These are phyloP conservation scores for Nesometra sesokonis DNA, from an alignment of 35 echinoderm and acorn worm genomes.

Conservation along the genomic window DNA sequence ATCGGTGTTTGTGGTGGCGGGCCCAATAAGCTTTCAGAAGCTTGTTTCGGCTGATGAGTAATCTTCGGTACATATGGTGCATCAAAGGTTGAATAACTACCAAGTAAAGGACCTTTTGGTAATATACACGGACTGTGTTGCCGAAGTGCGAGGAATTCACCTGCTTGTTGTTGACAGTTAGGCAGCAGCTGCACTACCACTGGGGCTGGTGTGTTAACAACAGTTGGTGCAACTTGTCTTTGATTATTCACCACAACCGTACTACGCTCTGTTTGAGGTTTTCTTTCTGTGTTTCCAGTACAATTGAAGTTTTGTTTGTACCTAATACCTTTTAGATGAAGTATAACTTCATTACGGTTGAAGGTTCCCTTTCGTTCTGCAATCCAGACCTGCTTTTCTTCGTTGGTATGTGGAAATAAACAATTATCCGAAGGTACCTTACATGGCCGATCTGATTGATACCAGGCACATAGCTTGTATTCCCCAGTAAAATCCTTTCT, in stretches of 20 bases:
- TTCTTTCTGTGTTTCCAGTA: neutral
- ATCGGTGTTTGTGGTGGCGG: neutral
- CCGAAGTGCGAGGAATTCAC: too few species aligned
- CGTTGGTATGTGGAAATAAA: slow-evolving; percentile 51
- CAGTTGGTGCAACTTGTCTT: neutral
- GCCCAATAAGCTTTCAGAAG: too few species aligned
- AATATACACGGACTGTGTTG: too few species aligned
- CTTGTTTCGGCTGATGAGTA: too few species aligned
- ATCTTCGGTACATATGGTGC: too few species aligned
- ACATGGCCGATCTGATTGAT: slow-evolving; percentile 21
- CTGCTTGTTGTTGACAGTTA: too few species aligned
- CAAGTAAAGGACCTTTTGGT: too few species aligned
- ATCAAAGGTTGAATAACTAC: too few species aligned
- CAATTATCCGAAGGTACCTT: slow-evolving; percentile 41
- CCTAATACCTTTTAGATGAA: slow-evolving; percentile 12
- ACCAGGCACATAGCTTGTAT: slow-evolving; percentile 44
- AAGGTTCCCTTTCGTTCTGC: slow-evolving; percentile 45
- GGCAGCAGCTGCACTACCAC: too few species aligned
- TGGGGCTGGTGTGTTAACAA: too few species aligned
- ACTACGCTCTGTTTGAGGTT: too few species aligned
- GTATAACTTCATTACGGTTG: slow-evolving; percentile 54
- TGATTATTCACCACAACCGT: neutral
- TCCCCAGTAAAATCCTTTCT: slow-evolving; percentile 29
- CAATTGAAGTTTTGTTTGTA: neutral
- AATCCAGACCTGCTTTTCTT: slow-evolving; percentile 55